Conservation (phyloP, 2,888 invertebrate genomes). For the Mechanitis messenoides region DNA sequence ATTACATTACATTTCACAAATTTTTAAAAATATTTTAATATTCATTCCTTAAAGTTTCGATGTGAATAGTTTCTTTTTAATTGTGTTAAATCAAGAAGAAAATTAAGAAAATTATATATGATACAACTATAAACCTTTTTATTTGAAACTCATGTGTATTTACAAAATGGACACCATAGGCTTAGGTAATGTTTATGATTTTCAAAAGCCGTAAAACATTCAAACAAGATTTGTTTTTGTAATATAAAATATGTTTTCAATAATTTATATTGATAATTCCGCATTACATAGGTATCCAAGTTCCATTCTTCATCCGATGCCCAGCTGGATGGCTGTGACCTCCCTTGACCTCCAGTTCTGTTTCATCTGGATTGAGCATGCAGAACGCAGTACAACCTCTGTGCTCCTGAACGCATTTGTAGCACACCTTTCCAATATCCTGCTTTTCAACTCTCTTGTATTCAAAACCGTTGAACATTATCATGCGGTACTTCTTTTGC, state of each 20-base stretch:
- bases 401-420: conserved; percentile 43
- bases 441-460: conserved; percentile 43
- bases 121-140: too few relatives aligned
- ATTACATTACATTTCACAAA: too few relatives aligned
- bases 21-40: too few relatives aligned
- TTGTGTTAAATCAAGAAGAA: too few relatives aligned
- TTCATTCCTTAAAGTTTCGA: too few relatives aligned
- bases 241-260: background rate
- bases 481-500: conserved; percentile 43
- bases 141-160: too few relatives aligned
- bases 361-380: conserved; percentile 30
- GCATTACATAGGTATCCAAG: conserved; percentile 1
- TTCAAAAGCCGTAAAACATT: too few relatives aligned
- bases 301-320: conserved; percentile 3
- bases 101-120: too few relatives aligned
- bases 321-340: conserved; percentile 32
- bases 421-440: conserved; percentile 40
- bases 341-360: conserved; percentile 26
- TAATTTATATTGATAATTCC: background rate
- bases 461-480: conserved; percentile 37
- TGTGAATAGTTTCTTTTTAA: too few relatives aligned
- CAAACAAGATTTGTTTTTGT: background rate
- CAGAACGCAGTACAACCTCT: conserved; percentile 41
- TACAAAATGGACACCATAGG: too few relatives aligned
- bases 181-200: too few relatives aligned